Evolutionary conservation across 2,888 invertebrate genomes (phyloP).

Genomic region (Chirona hameri): DNA sequence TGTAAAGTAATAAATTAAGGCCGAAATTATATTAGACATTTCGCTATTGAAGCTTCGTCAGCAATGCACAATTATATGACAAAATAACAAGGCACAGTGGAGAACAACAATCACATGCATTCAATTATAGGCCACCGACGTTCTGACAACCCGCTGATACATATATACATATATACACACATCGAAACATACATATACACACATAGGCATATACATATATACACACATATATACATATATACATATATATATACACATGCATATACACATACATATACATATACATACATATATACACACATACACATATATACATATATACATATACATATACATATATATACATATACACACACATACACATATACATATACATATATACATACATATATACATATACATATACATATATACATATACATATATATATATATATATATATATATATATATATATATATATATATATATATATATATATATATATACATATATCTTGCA

Average conservation of each 20-base stretch:
- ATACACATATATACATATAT: conserved; percentile 12
- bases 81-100: no score
- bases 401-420: conserved; percentile 31
- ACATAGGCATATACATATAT: no score
- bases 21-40: no score
- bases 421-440: conserved; percentile 30
- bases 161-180: no score
- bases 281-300: conserved; percentile 13
- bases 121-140: no score
- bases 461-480: conserved; percentile 25
- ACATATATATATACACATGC: conserved; percentile 28
- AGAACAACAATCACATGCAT: no score
- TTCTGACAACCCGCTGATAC: no score
- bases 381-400: conserved; percentile 30
- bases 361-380: conserved; percentile 4
- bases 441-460: conserved; percentile 26
- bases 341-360: neutral
- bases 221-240: conserved; percentile 7
- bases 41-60: no score
- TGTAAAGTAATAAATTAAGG: no score
- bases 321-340: conserved; percentile 22
- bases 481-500: no score
- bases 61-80: no score
- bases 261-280: conserved; percentile 22
- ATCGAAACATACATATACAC: no score